Evolutionary conservation across 2,888 invertebrate species (phyloP), one percentile per base, ranked within the genome.

Genomic region (Pseudococcus longispinus): DNA sequence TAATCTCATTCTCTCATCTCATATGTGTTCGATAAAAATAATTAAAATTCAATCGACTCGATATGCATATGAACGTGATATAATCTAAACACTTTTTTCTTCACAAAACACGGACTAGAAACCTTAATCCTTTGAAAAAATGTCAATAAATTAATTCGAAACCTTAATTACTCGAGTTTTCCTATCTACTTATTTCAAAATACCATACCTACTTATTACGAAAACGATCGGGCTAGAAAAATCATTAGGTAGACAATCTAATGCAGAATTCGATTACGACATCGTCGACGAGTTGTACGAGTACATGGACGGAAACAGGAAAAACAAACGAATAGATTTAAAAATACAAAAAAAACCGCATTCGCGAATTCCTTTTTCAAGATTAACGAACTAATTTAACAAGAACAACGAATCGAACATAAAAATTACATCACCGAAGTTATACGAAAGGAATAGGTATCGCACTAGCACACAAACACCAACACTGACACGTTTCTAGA

Each of bases 371-470:
- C 29, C 18, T 23, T 80, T 80, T 37, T 42, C 77, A 8, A 70
- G 29, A 70, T 70, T 70, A 70, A 29, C 70, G 70, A 70, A 70
- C 29, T 70, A 70, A 70, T 70, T 70, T 15, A 29, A 60, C 60
- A 55, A 29, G 5, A 29, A 60, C 60, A 55, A 29, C 46, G n/a
- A 84, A 65, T 84, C 51, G 60, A 74, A 84, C 29, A 32, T 3
- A 60, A 55, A 65, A 84, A 65, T 60, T 65, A 80, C 77, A 80
- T 80, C 77, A 80, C 74, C 77, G 42, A 42, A 42, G 0, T 1
- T 18, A 1, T 18, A 18, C n/a, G n/a, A 55, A 55, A n/a, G n/a
- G n/a, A n/a, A n/a, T 55, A n/a, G 11, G 6, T 55, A 55, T n/a
- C 55, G 15, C 23, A 60, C 23, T 29, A 13, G 18, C 29, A 26